These are phyloP conservation scores for Thecophora atra DNA, from an alignment of 2,888 invertebrate genomes.

Conservation along the genomic window DNA sequence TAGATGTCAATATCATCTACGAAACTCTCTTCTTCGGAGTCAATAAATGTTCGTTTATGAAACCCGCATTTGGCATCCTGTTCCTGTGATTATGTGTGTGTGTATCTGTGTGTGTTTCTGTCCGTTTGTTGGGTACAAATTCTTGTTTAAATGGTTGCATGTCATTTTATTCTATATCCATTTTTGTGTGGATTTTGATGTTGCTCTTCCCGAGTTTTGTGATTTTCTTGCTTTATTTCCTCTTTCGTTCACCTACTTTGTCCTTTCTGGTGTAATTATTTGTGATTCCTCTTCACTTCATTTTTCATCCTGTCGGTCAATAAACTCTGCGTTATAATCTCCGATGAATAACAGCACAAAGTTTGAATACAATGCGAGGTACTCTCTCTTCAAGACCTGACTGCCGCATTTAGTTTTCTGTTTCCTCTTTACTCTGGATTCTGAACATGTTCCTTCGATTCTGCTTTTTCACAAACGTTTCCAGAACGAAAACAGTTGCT, in stretches of 20 bases:
- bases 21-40: background rate
- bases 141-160: background rate
- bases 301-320: conserved; percentile 17
- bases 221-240: background rate
- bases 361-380: no score
- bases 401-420: no score
- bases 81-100: background rate
- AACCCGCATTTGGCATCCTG: conserved; percentile 17
- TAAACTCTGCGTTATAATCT: background rate
- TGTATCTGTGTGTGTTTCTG: background rate
- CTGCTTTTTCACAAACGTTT: conserved; percentile 7
- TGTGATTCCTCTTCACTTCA: background rate
- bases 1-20: background rate
- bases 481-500: background rate
- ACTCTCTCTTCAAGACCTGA: no score
- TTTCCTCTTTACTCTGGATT: background rate
- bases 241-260: conserved; percentile 9
- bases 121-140: no score
- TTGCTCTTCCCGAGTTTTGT: background rate
- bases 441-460: background rate
- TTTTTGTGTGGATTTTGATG: background rate
- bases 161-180: conserved; percentile 6
- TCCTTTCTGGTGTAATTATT: conserved; percentile 19
- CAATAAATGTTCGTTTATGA: background rate
- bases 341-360: no score